phyloP scores from a whole-genome alignment of 2,888 invertebrate genomes.

The Poecilobothrus nobilitatus region DNA sequence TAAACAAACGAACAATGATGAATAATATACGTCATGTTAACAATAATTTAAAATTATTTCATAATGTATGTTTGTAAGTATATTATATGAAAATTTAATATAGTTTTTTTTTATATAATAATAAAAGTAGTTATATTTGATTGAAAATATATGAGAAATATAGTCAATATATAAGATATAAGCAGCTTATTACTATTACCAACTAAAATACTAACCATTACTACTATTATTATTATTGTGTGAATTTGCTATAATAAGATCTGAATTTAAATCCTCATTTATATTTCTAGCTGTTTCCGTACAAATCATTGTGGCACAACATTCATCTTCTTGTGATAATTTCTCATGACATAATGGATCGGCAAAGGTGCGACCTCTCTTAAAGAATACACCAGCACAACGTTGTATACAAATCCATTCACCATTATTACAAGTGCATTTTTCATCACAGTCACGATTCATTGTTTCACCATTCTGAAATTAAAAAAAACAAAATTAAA shows the following conservation, averaged over 20 bases:
- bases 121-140: no score
- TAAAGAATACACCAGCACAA: constrained; percentile 61
- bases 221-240: neutral
- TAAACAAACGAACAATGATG: no score
- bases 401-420: constrained; percentile 63
- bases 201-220: neutral
- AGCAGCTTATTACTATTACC: no score
- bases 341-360: constrained; percentile 68
- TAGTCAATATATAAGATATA: no score
- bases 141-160: no score
- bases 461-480: constrained; percentile 59
- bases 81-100: no score
- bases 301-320: constrained; percentile 63
- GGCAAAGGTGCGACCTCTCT: constrained; percentile 55
- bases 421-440: constrained; percentile 64
- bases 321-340: constrained; percentile 59
- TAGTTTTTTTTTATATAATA: no score
- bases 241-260: neutral
- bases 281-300: constrained; percentile 43
- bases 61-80: no score
- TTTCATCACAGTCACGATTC: constrained; percentile 66
- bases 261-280: neutral
- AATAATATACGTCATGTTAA: no score
- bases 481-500: constrained; percentile 11
- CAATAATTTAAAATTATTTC: no score